These are phyloP conservation scores for Frankliniella fusca DNA, from an alignment of 2,888 invertebrate genomes.

Conservation along the genomic window DNA sequence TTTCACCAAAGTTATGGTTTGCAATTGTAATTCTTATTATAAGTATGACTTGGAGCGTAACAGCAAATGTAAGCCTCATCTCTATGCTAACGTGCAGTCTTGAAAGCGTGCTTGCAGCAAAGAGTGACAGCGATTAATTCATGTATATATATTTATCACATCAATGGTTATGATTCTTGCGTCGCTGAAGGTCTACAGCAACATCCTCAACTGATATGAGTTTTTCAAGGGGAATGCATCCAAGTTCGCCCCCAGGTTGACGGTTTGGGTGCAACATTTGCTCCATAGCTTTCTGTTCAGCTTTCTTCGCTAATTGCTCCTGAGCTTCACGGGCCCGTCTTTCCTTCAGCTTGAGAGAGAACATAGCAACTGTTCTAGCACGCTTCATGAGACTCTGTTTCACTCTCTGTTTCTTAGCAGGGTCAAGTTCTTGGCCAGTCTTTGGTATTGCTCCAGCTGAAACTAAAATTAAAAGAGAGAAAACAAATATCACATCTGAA, in stretches of 20 bases:
- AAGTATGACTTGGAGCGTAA: not conserved
- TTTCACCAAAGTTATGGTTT: not conserved
- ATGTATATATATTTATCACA: not conserved
- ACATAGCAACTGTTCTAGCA: slow-evolving; percentile 79
- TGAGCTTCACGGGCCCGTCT: slow-evolving; percentile 74
- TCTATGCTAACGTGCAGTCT: not conserved
- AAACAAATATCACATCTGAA: not conserved
- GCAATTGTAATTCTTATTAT: not conserved
- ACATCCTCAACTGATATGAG: slow-evolving; percentile 54
- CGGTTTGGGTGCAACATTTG: slow-evolving; percentile 51
- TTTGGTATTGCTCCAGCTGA: not conserved
- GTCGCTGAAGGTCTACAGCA: slow-evolving; percentile 42
- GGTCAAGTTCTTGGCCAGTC: slow-evolving; percentile 39
- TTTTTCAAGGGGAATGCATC: slow-evolving; percentile 79
- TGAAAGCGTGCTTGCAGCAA: not conserved
- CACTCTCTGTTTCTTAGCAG: slow-evolving; percentile 58
- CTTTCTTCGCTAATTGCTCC: slow-evolving; percentile 46
- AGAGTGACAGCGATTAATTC: not conserved
- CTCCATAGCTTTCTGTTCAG: slow-evolving; percentile 39
- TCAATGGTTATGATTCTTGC: slow-evolving; percentile 28
- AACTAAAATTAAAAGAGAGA: not conserved
- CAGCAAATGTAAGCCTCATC: not conserved
- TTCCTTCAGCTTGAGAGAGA: slow-evolving; percentile 73
- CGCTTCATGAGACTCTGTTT: slow-evolving; percentile 77
- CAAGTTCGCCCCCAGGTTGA: slow-evolving; percentile 74